Evolutionary conservation across 2,888 invertebrate species (phyloP).

Genomic region (Drosophila recens): DNA sequence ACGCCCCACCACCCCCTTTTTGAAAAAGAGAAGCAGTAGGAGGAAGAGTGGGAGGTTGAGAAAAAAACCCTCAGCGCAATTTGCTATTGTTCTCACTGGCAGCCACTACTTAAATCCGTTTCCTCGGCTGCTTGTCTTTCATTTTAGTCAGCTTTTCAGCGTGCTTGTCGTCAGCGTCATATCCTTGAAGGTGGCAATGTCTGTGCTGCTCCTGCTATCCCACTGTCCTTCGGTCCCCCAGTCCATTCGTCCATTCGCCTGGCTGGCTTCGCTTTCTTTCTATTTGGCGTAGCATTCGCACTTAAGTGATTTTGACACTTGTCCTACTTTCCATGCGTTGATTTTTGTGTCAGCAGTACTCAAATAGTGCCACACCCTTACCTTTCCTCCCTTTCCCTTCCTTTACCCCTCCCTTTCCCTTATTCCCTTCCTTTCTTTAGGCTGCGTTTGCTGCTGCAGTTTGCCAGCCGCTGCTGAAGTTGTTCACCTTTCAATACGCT

Average conservation of each 20-base stretch:
- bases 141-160: slow-evolving; percentile 44
- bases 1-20: background rate
- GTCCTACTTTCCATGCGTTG: slow-evolving; percentile 80
- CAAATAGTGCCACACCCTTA: slow-evolving; percentile 16
- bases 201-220: slow-evolving; percentile 12
- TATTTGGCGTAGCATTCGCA: slow-evolving; percentile 74
- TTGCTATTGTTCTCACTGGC: slow-evolving; percentile 59
- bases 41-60: background rate
- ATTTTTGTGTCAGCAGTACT: slow-evolving; percentile 76
- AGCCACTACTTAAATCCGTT: slow-evolving; percentile 72
- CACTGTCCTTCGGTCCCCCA: slow-evolving; percentile 9
- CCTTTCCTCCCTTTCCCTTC: background rate
- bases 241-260: slow-evolving; percentile 37
- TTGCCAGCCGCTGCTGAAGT: slow-evolving; percentile 51
- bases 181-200: slow-evolving; percentile 61
- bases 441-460: slow-evolving; percentile 28
- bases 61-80: slow-evolving; percentile 33
- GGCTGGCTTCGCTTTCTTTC: slow-evolving; percentile 65
- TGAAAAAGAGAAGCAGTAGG: background rate
- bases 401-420: background rate
- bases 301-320: slow-evolving; percentile 81
- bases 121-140: slow-evolving; percentile 62
- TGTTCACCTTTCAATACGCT: slow-evolving; percentile 75
- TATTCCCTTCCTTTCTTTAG: background rate
- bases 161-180: slow-evolving; percentile 48